Evolutionary conservation across 2,797 vertebrate genomes (phyloP).

Genomic region (Atherinosoma microstoma): DNA sequence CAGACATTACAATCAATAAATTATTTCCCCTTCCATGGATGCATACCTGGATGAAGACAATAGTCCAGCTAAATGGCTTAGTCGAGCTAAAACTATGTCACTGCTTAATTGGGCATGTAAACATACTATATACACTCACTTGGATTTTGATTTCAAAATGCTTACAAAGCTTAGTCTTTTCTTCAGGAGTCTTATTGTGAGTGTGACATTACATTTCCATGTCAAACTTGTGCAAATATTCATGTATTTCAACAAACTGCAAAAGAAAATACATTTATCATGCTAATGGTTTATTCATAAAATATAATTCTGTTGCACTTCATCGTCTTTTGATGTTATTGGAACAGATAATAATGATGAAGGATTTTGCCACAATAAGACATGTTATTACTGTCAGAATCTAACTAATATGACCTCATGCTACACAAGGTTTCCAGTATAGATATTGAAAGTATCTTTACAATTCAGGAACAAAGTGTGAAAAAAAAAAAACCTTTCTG

Average conservation of each 20-base stretch:
- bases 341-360: background rate
- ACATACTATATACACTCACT: background rate
- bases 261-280: background rate
- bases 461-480: too few relatives aligned
- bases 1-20: slow-evolving; percentile 1
- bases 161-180: background rate
- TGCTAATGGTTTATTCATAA: background rate
- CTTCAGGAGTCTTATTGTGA: background rate
- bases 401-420: too few relatives aligned
- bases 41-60: background rate
- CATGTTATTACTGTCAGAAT: too few relatives aligned
- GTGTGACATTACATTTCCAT: background rate
- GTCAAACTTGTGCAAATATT: background rate
- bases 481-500: too few relatives aligned
- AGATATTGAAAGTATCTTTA: too few relatives aligned
- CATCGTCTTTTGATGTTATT: too few relatives aligned
- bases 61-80: background rate
- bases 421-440: too few relatives aligned
- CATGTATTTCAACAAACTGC: background rate
- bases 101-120: background rate
- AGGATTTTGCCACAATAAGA: too few relatives aligned
- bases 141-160: background rate
- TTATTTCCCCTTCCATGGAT: background rate
- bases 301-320: background rate
- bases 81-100: background rate